Evolutionary conservation across 2,797 vertebrate genomes (phyloP).

Genomic region (Enteromius thamalakanensis): DNA sequence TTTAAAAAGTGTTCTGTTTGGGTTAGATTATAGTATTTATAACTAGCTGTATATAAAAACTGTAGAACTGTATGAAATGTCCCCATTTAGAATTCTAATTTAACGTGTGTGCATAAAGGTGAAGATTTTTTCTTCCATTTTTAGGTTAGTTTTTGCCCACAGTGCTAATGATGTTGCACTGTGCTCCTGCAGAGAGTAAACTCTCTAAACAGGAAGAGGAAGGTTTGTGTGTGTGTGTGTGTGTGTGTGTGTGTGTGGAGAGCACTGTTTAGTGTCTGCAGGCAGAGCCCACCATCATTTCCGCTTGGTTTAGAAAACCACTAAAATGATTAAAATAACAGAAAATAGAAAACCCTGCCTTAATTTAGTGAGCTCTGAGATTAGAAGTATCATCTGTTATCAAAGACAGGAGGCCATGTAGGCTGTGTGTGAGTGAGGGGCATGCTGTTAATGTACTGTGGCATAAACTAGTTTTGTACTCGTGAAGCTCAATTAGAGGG

Average conservation of each 20-base stretch:
- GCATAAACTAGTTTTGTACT: not conserved
- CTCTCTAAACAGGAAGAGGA: slow-evolving; percentile 33
- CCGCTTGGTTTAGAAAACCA: slow-evolving; percentile 24
- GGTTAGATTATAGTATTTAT: too few relatives aligned
- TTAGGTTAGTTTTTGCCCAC: not conserved
- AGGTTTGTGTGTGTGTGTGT: slow-evolving; percentile 50
- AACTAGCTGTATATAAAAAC: not conserved
- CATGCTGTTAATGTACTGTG: not conserved
- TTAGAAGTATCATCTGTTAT: not conserved
- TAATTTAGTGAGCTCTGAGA: not conserved
- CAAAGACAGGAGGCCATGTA: not conserved
- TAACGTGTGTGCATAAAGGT: not conserved
- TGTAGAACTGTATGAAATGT: not conserved
- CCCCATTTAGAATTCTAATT: not conserved
- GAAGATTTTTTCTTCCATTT: not conserved
- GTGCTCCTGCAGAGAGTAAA: not conserved
- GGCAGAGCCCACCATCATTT: slow-evolving; percentile 22
- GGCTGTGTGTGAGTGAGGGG: not conserved
- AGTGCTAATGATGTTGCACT: not conserved
- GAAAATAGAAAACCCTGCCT: not conserved
- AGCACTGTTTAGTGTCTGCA: slow-evolving; percentile 6
- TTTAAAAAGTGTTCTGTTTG: too few relatives aligned
- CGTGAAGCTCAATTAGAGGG: not conserved
- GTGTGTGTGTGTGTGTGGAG: not conserved
- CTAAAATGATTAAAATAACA: not conserved